Conservation (phyloP, 2,888 invertebrate species). For the Ochlodes sylvanus region DNA sequence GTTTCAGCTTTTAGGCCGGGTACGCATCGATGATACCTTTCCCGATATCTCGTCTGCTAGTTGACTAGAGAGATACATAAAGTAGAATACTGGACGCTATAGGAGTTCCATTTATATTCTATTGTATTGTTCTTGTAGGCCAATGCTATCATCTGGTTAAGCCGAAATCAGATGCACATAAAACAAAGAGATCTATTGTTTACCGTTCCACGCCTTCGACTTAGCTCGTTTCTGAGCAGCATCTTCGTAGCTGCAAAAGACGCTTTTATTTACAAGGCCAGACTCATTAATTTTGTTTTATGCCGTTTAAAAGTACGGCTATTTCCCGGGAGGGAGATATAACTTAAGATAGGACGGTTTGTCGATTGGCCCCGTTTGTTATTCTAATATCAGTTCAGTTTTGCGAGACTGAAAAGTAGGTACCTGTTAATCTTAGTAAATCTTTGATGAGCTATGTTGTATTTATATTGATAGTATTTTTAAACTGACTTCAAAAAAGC, state of each 20-base stretch:
- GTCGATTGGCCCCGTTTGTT: background rate
- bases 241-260: background rate
- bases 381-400: background rate
- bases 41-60: no score
- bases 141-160: background rate
- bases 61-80: no score
- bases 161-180: conserved; percentile 14
- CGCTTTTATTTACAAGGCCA: conserved; percentile 22
- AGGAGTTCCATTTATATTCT: background rate
- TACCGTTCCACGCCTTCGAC: background rate
- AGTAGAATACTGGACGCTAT: no score
- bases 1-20: no score
- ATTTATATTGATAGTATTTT: no score
- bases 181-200: conserved; percentile 13
- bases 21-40: no score
- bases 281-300: conserved; percentile 14
- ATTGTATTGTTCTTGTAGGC: background rate
- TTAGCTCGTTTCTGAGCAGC: background rate
- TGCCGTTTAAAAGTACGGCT: background rate
- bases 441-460: no score
- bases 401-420: no score
- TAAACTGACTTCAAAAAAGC: no score
- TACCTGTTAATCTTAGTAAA: no score
- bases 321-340: conserved; percentile 1
- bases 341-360: background rate